A percentile compares a stretch with the other conserved stretches of the same genome.
These are phyloP conservation scores for Corythornis madagascariensis DNA, from an alignment of 2,113 vertebrate species.

Conservation along the genomic window DNA sequence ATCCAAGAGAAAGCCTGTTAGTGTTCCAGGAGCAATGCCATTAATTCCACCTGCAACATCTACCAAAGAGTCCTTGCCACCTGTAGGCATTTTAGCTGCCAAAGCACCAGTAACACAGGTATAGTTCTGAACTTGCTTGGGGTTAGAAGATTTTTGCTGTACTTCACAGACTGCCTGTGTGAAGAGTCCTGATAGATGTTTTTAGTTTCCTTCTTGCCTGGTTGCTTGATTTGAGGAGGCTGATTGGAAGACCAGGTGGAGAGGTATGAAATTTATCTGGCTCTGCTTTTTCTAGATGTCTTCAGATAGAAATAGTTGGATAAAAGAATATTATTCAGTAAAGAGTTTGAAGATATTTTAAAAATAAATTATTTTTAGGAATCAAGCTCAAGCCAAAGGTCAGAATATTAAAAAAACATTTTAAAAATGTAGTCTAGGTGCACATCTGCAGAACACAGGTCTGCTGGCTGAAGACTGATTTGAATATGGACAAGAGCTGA, in stretches of 20 bases:
- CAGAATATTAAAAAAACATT: neutral
- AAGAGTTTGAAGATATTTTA: neutral
- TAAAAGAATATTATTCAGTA: neutral
- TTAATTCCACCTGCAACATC: slow-evolving; percentile 83
- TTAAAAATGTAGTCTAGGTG: neutral
- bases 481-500: neutral
- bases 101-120: slow-evolving; percentile 75
- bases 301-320: neutral
- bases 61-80: slow-evolving; percentile 83
- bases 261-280: neutral
- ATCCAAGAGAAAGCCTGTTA: slow-evolving; percentile 91
- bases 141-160: neutral
- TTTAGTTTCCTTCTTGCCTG: neutral
- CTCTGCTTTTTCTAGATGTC: neutral
- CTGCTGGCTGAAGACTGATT: neutral
- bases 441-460: neutral
- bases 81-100: slow-evolving; percentile 82
- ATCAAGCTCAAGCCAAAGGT: neutral
- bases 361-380: neutral
- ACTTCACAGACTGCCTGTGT: neutral
- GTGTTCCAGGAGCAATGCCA: slow-evolving; percentile 78
- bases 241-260: neutral
- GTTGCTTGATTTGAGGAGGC: neutral
- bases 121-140: neutral
- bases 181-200: neutral